Evolutionary conservation across 2,113 vertebrate species (phyloP).

Genomic region (Pogona vitticeps): DNA sequence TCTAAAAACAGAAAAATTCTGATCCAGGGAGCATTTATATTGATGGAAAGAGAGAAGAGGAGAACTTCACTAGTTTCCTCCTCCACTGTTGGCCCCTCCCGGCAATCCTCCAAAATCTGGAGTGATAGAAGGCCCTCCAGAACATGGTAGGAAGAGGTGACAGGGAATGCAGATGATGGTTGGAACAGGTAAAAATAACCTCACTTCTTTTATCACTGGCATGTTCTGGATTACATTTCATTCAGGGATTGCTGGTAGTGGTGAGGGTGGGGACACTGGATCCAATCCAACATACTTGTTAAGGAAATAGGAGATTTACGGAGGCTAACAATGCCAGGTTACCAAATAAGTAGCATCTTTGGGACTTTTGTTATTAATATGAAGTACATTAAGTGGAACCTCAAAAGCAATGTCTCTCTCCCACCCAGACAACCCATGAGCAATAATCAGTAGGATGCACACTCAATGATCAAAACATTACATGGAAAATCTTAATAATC

Average conservation of each 20-base stretch:
- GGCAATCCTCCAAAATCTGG: background rate
- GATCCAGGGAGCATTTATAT: background rate
- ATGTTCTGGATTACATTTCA: background rate
- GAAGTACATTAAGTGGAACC: constrained; percentile 2
- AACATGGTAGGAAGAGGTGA: background rate
- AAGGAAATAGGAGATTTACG: background rate
- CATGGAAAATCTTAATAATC: constrained; percentile 37
- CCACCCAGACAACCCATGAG: background rate
- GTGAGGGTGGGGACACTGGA: background rate
- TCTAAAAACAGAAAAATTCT: background rate
- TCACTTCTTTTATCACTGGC: background rate
- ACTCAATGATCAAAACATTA: background rate
- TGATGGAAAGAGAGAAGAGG: background rate
- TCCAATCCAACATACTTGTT: background rate
- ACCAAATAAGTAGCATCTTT: background rate
- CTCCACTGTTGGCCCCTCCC: background rate
- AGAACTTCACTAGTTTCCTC: background rate
- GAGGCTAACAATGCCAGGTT: constrained; percentile 5
- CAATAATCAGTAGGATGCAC: background rate
- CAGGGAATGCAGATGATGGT: too few species aligned
- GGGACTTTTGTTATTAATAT: constrained; percentile 29
- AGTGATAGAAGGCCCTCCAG: background rate
- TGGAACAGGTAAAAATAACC: background rate
- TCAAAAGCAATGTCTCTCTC: background rate
- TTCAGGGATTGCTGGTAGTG: background rate